Evolutionary conservation across 2,888 invertebrate genomes (phyloP), one percentile per base, ranked within the genome.

Genomic region (Monopis laevigella): DNA sequence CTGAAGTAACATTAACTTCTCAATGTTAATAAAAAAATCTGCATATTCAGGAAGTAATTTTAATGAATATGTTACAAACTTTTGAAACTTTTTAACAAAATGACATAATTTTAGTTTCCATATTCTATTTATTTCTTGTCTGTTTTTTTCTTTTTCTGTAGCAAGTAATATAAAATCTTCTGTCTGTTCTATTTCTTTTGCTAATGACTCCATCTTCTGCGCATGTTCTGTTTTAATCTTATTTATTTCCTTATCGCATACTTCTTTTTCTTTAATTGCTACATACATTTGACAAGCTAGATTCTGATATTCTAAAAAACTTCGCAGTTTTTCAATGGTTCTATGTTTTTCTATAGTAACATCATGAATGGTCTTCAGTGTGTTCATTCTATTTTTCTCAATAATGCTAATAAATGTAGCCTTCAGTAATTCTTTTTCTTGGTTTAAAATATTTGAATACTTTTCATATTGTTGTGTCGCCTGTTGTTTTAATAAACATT

Each of bases 281-380:
- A 77, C 67, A 47, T 78, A 80, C 5, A 72, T 57, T 55, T 71
- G 66, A 54, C 78, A 77, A 5, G 78, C 78, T n/a, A 77, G 51
- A 40, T 69, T 77, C 51, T 69, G 67, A 46, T 66, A 68, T 51
- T 72, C 61, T 2, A 74, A 51, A 14, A 63, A 50, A 26, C 66
- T 53, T 40, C 68, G 54, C 10, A 72, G 35, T 39, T 69, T 77
- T 46, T 75, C 71, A 41, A 74, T 48, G 17, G 65, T 62, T n/a
- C 58, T 41, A 46, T 71, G 68, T 52, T 77, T 78, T 42, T 77
- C 75, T 2, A 68, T 48, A 11, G 68, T 68, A 8, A 74, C 57
- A 41, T 73, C 69, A 43, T 75, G 75, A 19, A 75, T 34, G 43
- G 51, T 50, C n/a, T 54, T 48, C 7, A 48, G 48, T 48, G 59